Conservation (phyloP, 2,113 vertebrate genomes). For the Malurus alboscapulatus region DNA sequence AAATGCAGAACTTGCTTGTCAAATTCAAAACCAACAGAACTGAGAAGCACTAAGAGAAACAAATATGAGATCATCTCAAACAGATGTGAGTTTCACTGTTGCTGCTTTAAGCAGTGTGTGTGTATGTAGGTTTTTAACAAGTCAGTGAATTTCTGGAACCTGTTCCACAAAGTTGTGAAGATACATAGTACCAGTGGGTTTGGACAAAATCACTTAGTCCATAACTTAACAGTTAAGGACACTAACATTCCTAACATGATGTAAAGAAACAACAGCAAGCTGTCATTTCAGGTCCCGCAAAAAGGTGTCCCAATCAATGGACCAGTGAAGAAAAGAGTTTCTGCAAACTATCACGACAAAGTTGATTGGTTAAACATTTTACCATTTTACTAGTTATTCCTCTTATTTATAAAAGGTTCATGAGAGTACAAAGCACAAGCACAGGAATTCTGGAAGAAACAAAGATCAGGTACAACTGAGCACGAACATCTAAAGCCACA, state of each 20-base stretch:
- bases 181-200: fast-evolving
- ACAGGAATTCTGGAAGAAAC: background rate
- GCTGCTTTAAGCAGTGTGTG: background rate
- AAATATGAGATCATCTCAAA: background rate
- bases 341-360: background rate
- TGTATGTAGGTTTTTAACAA: background rate
- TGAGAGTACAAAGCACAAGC: background rate
- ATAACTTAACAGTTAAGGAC: background rate
- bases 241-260: background rate
- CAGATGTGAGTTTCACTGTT: background rate
- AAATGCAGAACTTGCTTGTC: background rate
- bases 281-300: background rate
- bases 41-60: background rate
- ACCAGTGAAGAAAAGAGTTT: background rate
- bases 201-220: background rate
- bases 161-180: background rate
- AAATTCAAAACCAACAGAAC: background rate
- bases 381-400: background rate
- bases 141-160: background rate
- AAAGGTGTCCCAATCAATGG: background rate
- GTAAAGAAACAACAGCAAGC: background rate
- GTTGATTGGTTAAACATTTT: background rate
- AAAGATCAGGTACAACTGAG: background rate
- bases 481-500: background rate
- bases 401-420: background rate